phyloP scores from a whole-genome alignment of 2,113 vertebrate genomes.

The Phyllopteryx taeniolatus region DNA sequence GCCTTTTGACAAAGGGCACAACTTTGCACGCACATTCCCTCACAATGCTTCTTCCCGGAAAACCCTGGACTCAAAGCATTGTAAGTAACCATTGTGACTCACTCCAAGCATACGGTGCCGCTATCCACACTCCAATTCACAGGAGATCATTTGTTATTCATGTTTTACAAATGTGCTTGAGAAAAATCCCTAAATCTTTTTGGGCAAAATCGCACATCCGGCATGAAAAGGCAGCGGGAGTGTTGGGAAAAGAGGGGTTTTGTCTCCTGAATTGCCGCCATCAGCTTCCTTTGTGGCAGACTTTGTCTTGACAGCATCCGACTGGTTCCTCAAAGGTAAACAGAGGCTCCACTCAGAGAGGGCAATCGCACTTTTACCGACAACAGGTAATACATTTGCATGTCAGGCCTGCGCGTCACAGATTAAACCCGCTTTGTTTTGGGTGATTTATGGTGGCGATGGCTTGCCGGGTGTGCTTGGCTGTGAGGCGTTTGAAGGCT shows the following conservation, averaged over 20 bases:
- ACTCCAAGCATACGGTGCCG: slow-evolving; percentile 45
- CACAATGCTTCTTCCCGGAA: slow-evolving; percentile 44
- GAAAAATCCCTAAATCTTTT: slow-evolving; percentile 72
- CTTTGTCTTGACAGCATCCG: slow-evolving; percentile 57
- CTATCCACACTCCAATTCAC: slow-evolving; percentile 69
- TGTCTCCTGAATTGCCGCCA: slow-evolving; percentile 64
- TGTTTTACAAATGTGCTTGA: slow-evolving; percentile 74
- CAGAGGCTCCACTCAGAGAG: slow-evolving; percentile 66
- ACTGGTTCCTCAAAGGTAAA: slow-evolving; percentile 66
- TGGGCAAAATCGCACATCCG: slow-evolving; percentile 63
- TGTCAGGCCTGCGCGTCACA: slow-evolving; percentile 64
- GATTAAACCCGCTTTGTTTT: slow-evolving; percentile 81
- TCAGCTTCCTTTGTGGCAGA: slow-evolving; percentile 61
- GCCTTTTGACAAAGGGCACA: not conserved
- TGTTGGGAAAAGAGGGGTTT: slow-evolving; percentile 58
- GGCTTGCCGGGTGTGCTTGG: slow-evolving; percentile 66
- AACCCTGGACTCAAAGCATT: slow-evolving; percentile 35
- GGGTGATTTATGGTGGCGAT: slow-evolving; percentile 80
- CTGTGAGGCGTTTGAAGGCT: slow-evolving; percentile 66
- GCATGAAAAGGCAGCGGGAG: slow-evolving; percentile 62
- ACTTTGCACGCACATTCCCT: slow-evolving; percentile 10
- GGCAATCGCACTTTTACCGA: slow-evolving; percentile 61
- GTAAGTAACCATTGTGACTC: slow-evolving; percentile 61
- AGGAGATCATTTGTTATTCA: slow-evolving; percentile 71
- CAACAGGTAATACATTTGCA: slow-evolving; percentile 74